phyloP scores from a whole-genome alignment of 1,140 invertebrate species.

The Drosophila aff. region DNA sequence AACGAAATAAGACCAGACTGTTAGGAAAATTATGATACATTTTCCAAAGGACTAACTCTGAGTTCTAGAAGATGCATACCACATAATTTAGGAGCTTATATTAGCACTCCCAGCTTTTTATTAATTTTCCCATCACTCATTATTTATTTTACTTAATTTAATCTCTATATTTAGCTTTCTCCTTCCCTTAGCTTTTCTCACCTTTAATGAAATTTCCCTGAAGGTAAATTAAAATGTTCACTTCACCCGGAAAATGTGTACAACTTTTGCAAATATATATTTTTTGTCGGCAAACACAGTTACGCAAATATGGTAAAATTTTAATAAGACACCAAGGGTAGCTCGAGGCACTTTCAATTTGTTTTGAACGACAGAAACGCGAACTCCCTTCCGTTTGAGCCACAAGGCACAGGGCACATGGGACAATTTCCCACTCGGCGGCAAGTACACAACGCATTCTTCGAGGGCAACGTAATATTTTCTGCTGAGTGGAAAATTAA shows the following conservation, averaged over 20 bases:
- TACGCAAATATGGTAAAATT: constrained; percentile 25
- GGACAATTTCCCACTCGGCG: constrained; percentile 8
- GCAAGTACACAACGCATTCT: constrained; percentile 7
- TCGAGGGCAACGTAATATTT: constrained; percentile 23
- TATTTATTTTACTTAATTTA: constrained; percentile 1
- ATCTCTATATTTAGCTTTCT: not conserved
- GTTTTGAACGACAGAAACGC: constrained; percentile 12
- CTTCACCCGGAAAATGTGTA: not conserved
- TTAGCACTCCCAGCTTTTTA: not conserved
- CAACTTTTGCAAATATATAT: not conserved
- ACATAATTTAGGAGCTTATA: not conserved
- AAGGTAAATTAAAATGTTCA: constrained; percentile 20
- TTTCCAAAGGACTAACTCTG: not conserved
- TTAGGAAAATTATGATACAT: not conserved
- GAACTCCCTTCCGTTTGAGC: constrained; percentile 1
- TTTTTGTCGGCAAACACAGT: constrained; percentile 7
- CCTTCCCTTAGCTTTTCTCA: not conserved
- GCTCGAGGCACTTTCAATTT: constrained; percentile 31
- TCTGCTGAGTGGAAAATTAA: constrained; percentile 31
- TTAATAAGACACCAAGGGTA: constrained; percentile 19
- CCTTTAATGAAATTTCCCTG: not conserved
- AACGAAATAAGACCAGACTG: not conserved
- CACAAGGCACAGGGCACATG: constrained; percentile 19
- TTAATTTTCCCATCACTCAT: not conserved
- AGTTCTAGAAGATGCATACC: not conserved